Percentiles rank a stretch among this genome's conserved stretches.
Conservation (phyloP, 37 sponge, comb jelly and placozoan genomes). For the Halisarca cf. caerulea region DNA sequence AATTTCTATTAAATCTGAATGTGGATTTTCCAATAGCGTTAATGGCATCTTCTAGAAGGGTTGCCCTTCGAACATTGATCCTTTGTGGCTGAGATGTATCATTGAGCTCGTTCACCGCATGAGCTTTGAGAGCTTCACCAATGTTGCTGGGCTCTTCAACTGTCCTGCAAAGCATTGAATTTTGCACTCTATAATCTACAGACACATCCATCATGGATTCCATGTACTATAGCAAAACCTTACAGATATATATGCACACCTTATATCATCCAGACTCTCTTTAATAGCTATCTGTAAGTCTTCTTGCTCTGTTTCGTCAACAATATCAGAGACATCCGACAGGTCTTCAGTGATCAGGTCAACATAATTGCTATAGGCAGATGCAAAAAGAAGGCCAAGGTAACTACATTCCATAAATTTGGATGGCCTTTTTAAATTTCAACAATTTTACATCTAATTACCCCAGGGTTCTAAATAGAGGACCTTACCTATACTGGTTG, state of each 20-base stretch:
- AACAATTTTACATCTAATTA: too few relatives aligned
- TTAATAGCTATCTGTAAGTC: too few relatives aligned
- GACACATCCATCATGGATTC: neutral
- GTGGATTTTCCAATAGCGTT: neutral
- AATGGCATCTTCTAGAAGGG: slow-evolving; percentile 8
- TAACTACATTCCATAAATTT: too few relatives aligned
- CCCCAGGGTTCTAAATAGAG: too few relatives aligned
- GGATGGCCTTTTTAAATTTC: too few relatives aligned
- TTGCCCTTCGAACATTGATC: neutral
- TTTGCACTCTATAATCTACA: neutral
- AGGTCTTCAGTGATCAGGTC: neutral
- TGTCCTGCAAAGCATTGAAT: neutral
- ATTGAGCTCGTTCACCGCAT: neutral
- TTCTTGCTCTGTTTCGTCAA: neutral
- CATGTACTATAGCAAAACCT: neutral
- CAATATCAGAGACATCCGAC: neutral
- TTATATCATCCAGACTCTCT: too few relatives aligned
- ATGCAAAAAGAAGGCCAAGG: too few relatives aligned
- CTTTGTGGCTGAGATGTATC: neutral
- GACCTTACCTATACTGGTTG: neutral
- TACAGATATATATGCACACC: neutral
- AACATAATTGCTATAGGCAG: neutral
- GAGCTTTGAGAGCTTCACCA: neutral
- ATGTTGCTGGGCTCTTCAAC: neutral
- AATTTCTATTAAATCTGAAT: neutral